These are phyloP conservation scores for Pteria penguin DNA, from an alignment of 2,888 invertebrate genomes.

Conservation along the genomic window DNA sequence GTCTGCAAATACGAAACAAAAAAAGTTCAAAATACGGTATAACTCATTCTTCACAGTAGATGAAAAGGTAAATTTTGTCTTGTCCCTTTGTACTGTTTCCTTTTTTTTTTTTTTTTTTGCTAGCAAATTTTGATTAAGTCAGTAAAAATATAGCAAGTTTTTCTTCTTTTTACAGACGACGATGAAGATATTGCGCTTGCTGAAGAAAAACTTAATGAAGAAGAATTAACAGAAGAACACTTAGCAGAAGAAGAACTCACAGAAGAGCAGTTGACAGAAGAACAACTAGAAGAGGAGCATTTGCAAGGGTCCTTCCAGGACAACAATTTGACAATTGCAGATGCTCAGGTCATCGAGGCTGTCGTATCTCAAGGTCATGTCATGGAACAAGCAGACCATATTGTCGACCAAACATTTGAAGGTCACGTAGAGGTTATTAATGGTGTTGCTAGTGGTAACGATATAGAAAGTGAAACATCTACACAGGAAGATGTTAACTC, in stretches of 20 bases:
- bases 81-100: too few relatives aligned
- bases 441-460: neutral
- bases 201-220: neutral
- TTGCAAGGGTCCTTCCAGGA: constrained; percentile 25
- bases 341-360: constrained; percentile 36
- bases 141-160: too few relatives aligned
- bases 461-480: neutral
- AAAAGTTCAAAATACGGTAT: too few relatives aligned
- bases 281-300: constrained; percentile 21
- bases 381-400: neutral
- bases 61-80: too few relatives aligned
- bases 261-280: neutral
- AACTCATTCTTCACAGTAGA: too few relatives aligned
- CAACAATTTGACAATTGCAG: constrained; percentile 10
- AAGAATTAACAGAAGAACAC: constrained; percentile 21
- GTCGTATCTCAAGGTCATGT: neutral
- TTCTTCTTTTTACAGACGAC: neutral
- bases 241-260: too few relatives aligned
- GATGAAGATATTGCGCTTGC: neutral
- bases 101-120: too few relatives aligned
- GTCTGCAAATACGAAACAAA: too few relatives aligned
- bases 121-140: too few relatives aligned
- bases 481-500: neutral
- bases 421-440: constrained; percentile 10
- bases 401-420: neutral